Conservation (phyloP, 2,797 vertebrate genomes). For the Megalops cyprinoides region DNA sequence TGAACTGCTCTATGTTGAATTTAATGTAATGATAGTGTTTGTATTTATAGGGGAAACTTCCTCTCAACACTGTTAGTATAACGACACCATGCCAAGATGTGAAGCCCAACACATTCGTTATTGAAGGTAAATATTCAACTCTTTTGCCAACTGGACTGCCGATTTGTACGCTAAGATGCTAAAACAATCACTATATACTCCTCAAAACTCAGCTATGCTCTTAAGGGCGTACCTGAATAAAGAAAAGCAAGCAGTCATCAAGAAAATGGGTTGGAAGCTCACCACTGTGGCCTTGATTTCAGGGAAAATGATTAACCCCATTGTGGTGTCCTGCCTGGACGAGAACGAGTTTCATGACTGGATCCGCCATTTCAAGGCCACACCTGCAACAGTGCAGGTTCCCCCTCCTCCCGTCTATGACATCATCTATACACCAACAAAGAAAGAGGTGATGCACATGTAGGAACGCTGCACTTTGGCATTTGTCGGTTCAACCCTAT, state of each 20-base stretch:
- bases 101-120: slow-evolving; percentile 87
- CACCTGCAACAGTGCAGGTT: slow-evolving; percentile 74
- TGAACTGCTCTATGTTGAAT: not conserved
- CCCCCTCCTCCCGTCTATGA: slow-evolving; percentile 81
- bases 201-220: not conserved
- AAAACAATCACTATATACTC: not conserved
- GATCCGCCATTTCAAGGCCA: slow-evolving; percentile 77
- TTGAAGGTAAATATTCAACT: slow-evolving; percentile 81
- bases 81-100: slow-evolving; percentile 88
- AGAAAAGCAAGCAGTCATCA: no score
- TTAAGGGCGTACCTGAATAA: no score
- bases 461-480: not conserved
- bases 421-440: slow-evolving; percentile 82
- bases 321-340: slow-evolving; percentile 77
- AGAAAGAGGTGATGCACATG: slow-evolving; percentile 64
- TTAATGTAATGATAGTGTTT: slow-evolving; percentile 12
- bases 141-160: not conserved
- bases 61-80: slow-evolving; percentile 87
- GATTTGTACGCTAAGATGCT: not conserved
- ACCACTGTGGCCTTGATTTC: slow-evolving; percentile 36
- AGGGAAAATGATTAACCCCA: slow-evolving; percentile 84
- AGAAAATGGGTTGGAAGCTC: slow-evolving; percentile 14
- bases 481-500: no score
- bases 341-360: slow-evolving; percentile 74
- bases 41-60: slow-evolving; percentile 87